Conservation (phyloP, 1,140 invertebrate genomes). For the Apis cerana region DNA sequence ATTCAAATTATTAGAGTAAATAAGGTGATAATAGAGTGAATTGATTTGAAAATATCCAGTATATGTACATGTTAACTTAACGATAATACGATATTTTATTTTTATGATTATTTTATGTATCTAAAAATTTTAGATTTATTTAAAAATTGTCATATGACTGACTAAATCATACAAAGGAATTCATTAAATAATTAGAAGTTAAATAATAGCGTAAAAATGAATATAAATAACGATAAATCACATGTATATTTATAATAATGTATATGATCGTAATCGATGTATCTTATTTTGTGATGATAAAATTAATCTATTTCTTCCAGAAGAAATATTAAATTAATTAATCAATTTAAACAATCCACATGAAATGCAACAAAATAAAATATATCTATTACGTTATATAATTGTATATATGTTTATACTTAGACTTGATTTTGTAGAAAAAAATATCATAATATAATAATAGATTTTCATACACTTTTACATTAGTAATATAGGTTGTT, state of each 20-base stretch:
- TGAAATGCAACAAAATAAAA: conserved; percentile 26
- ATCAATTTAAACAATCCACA: conserved; percentile 5
- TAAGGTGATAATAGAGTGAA: background rate
- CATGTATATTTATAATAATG: conserved; percentile 39
- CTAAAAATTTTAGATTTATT: background rate
- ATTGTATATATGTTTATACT: conserved; percentile 61
- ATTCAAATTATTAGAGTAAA: background rate
- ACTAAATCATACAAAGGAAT: conserved; percentile 17
- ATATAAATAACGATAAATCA: conserved; percentile 34
- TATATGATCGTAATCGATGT: conserved; percentile 35
- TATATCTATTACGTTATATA: conserved; percentile 31
- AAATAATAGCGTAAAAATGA: conserved; percentile 27
- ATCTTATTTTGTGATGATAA: conserved; percentile 33
- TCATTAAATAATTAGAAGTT: conserved; percentile 28
- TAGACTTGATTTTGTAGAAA: conserved; percentile 35
- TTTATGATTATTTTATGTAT: conserved; percentile 35
- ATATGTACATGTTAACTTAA: conserved; percentile 39
- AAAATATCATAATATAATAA: conserved; percentile 4
- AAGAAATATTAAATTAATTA: background rate
- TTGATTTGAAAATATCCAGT: conserved; percentile 33
- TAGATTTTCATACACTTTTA: conserved; percentile 15
- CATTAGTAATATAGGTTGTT: background rate
- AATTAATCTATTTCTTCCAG: too few species aligned
- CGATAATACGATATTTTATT: conserved; percentile 25
- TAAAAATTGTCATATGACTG: conserved; percentile 6